Evolutionary conservation across 2,797 vertebrate species (phyloP).

Genomic region (Eurystomus glaucurus): DNA sequence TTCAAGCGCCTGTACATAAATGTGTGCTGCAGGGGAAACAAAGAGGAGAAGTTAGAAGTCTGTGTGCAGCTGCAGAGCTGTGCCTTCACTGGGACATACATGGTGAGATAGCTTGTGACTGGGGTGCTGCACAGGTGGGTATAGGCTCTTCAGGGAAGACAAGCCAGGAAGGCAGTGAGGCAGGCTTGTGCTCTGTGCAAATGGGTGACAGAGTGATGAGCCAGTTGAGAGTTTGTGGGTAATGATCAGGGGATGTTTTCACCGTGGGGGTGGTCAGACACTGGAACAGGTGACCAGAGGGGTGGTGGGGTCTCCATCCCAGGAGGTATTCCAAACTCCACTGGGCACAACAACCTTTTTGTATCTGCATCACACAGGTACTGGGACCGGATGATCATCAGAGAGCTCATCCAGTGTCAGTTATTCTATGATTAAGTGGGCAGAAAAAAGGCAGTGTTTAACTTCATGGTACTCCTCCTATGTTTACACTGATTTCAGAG

Average conservation of each 20-base stretch:
- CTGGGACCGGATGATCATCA: not conserved
- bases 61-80: not conserved
- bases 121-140: not conserved
- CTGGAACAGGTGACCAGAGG: not conserved
- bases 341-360: not conserved
- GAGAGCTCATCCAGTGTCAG: not conserved
- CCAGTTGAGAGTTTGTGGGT: not conserved
- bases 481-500: not conserved
- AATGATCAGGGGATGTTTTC: not conserved
- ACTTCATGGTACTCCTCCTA: not conserved
- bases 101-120: not conserved
- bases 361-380: not conserved
- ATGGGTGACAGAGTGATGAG: accelerated
- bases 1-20: not conserved
- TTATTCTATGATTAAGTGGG: not conserved
- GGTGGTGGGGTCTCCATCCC: not conserved
- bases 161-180: not conserved
- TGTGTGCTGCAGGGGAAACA: not conserved
- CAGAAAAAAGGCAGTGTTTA: not conserved
- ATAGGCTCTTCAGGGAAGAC: not conserved
- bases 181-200: not conserved
- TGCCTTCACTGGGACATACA: accelerated
- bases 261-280: not conserved
- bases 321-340: not conserved
- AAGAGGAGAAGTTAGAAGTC: not conserved